Conservation (phyloP, 2,797 vertebrate genomes). For the Mus spretus region DNA sequence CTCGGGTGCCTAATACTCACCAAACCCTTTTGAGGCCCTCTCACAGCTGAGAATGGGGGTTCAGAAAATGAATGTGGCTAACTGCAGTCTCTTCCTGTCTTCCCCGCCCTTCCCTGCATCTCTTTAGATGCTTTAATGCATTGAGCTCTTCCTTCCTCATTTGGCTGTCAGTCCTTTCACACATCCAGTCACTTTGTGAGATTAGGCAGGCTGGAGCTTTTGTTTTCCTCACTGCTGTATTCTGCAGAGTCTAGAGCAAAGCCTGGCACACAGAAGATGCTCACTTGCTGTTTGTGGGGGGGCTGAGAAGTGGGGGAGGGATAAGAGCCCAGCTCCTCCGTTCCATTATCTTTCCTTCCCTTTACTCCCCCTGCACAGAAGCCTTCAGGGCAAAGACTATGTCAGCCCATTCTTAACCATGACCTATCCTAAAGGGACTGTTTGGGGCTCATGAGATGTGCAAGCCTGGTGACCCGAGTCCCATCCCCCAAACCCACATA, state of each 20-base stretch:
- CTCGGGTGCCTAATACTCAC: neutral
- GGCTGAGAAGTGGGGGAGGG: fast-evolving
- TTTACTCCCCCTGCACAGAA: neutral
- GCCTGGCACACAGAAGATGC: neutral
- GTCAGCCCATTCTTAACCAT: neutral
- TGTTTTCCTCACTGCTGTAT: neutral
- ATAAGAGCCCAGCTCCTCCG: neutral
- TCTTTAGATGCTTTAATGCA: neutral
- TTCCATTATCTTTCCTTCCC: neutral
- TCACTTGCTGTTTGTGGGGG: neutral
- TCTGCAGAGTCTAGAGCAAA: neutral
- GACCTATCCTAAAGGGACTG: neutral
- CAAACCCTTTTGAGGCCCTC: neutral
- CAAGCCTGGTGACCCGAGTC: neutral
- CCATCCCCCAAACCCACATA: neutral
- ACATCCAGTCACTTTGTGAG: neutral
- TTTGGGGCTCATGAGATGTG: neutral
- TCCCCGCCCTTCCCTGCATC: neutral
- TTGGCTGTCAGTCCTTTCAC: neutral
- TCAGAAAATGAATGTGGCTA: slow-evolving; percentile 6
- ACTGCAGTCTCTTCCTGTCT: neutral
- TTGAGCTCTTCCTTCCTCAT: neutral
- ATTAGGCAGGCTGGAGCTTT: neutral
- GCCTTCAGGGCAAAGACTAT: neutral
- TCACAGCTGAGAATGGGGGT: neutral